Evolutionary conservation across 2,797 vertebrate species (phyloP), one percentile per base, ranked within the genome.

Genomic region (Chloroceryle amazona): DNA sequence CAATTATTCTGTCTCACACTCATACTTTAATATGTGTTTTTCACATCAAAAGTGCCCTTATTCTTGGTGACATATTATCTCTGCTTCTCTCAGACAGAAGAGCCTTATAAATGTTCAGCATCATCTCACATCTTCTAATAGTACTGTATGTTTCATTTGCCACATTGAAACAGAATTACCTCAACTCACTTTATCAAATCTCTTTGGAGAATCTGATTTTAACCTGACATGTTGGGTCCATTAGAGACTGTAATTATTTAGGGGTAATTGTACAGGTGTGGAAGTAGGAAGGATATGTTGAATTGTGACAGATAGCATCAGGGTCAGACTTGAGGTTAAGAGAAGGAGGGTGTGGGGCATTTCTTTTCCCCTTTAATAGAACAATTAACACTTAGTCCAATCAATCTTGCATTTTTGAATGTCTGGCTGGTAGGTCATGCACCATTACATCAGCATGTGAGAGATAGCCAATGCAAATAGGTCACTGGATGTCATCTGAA

Each of bases 381-480:
- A 95, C 83, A 93, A 97, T 96, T 97, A 97, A 94, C 88, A 94
- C 60, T 80, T 65, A 68, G 57, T 14, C 39, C 15, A 95, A 96
- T 96, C 83, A 96, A 78, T 97, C 94, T 87, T 92, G 65, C 33
- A 85, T 87, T 95, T 96, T 85, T 85, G 46, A 89, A 87, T 87
- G 72, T 92, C 94, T 92, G 78, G 41, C 86, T 95, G 81, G 46
- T 85, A 86, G 96, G 94, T 96, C 94, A 95, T 92, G 94, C 92
- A 95, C 95, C 93, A 96, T 97, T 97, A 96, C 96, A 87, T 97
- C 95, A 97, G 88, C 52, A 28, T 87, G 83, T 85, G 86, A 92
- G 76, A 93, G 60, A 71, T 2, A 88, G 81, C 89, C 92, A 93
- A 94, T 93, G 92, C 90, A 97, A 95, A 92, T 65, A 89, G 88